These are phyloP conservation scores for Cataglyphis hispanica DNA, from an alignment of 1,140 invertebrate genomes.

Conservation along the genomic window DNA sequence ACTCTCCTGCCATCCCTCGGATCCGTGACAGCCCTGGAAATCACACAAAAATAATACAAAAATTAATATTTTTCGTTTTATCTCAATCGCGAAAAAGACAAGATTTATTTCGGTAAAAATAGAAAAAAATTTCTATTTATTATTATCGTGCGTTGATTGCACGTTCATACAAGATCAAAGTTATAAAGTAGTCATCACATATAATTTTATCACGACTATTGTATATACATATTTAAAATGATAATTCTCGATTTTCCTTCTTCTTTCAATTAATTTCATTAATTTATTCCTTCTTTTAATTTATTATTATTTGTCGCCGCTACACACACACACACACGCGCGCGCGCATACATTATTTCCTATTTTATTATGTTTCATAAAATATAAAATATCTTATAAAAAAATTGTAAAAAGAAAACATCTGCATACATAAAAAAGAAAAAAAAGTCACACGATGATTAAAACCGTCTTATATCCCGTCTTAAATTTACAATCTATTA, in stretches of 20 bases:
- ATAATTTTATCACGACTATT: background rate
- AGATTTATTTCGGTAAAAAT: background rate
- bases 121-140: background rate
- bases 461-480: background rate
- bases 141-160: background rate
- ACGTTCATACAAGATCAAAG: background rate
- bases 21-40: slow-evolving; percentile 98
- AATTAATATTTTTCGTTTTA: slow-evolving; percentile 20
- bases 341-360: background rate
- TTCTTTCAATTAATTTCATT: background rate
- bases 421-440: background rate
- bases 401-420: background rate
- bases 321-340: too few relatives aligned
- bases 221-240: background rate
- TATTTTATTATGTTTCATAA: background rate
- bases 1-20: slow-evolving; percentile 99
- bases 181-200: background rate
- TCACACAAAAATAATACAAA: background rate
- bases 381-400: background rate
- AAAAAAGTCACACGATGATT: background rate
- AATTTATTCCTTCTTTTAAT: background rate
- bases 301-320: background rate
- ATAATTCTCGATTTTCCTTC: slow-evolving; percentile 6
- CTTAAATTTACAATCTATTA: background rate
- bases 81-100: background rate